Evolutionary conservation across 2,888 invertebrate genomes (phyloP).

Genomic region (Aspidiotus destructor): DNA sequence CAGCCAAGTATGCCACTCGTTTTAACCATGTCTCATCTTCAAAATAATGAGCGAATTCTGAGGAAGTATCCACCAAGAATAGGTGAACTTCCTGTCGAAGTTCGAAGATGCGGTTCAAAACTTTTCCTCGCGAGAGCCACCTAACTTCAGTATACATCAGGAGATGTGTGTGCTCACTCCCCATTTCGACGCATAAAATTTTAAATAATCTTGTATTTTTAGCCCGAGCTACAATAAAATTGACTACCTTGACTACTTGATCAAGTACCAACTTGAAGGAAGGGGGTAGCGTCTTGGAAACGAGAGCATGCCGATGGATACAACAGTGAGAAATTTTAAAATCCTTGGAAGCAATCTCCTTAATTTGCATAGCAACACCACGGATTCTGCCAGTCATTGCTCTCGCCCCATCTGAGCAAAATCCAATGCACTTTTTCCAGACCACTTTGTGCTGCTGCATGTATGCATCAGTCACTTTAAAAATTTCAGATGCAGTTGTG

Average conservation of each 20-base stretch:
- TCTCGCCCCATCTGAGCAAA: background rate
- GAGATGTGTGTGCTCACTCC: background rate
- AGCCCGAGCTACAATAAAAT: background rate
- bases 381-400: background rate
- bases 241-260: background rate
- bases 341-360: background rate
- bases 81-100: no score
- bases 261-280: background rate
- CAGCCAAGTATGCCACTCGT: slow-evolving; percentile 1
- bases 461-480: background rate
- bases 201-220: background rate
- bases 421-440: background rate
- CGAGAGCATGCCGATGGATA: background rate
- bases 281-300: background rate
- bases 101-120: no score
- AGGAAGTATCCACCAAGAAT: no score
- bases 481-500: background rate
- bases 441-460: background rate
- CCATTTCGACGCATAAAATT: background rate
- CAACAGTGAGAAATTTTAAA: background rate
- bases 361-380: background rate
- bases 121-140: no score
- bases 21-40: background rate
- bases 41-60: background rate
- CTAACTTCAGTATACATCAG: no score